These are phyloP conservation scores for Drosophila virilis DNA, from an alignment of 1,140 invertebrate genomes.

Conservation along the genomic window DNA sequence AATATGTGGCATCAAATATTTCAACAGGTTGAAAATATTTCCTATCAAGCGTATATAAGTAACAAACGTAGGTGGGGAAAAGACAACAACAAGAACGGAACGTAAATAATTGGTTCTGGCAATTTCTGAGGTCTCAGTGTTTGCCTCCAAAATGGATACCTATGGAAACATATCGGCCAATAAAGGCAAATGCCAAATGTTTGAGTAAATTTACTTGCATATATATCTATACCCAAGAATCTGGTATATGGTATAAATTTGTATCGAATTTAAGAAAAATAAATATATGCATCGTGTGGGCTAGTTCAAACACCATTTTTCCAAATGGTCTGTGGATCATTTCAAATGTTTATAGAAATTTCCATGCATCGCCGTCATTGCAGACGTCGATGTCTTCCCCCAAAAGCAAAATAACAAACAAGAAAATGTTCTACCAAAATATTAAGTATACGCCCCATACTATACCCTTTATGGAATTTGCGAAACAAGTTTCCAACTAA, in stretches of 20 bases:
- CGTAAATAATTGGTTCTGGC: constrained; percentile 41
- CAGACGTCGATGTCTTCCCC: constrained; percentile 38
- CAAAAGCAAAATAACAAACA: constrained; percentile 35
- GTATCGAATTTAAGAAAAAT: constrained; percentile 3
- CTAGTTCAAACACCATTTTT: constrained; percentile 21
- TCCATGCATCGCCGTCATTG: constrained; percentile 51
- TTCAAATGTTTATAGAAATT: constrained; percentile 43
- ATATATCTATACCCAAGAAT: constrained; percentile 1
- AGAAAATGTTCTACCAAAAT: background rate
- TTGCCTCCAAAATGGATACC: constrained; percentile 16
- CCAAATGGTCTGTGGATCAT: constrained; percentile 29
- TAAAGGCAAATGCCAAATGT: background rate
- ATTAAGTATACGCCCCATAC: background rate
- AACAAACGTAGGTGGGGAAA: too few relatives aligned
- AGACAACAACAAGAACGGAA: constrained; percentile 17
- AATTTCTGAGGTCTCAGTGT: constrained; percentile 38
- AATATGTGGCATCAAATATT: constrained; percentile 57
- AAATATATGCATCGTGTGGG: constrained; percentile 1
- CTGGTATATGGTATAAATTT: background rate
- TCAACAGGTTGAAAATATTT: constrained; percentile 61
- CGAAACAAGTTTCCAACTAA: background rate
- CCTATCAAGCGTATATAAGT: constrained; percentile 11
- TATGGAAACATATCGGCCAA: constrained; percentile 1
- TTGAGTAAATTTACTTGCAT: background rate
- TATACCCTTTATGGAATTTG: background rate